A percentile compares a stretch with the other conserved stretches of the same genome.
Conservation (phyloP, 2,113 vertebrate species). For the Rhabdornis inornatus region DNA sequence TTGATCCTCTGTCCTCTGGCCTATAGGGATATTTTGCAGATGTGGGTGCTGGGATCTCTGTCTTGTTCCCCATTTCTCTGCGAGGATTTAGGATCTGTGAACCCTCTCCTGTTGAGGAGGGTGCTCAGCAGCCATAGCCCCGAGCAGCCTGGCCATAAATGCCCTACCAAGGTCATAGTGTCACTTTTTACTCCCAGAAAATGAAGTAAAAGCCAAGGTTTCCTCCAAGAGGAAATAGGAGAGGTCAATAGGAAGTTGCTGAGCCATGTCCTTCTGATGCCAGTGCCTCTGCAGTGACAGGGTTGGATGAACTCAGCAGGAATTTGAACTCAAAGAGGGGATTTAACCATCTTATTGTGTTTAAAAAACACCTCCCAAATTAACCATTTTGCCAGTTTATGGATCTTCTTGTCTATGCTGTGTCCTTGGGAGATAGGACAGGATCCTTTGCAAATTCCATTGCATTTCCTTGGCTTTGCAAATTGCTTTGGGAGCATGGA, state of each 20-base stretch:
- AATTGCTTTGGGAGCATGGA: neutral
- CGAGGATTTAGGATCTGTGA: fast-evolving
- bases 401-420: neutral
- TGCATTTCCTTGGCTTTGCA: neutral
- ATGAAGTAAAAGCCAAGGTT: neutral
- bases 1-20: neutral
- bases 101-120: neutral
- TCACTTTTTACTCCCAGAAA: neutral
- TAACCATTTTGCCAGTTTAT: neutral
- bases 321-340: neutral
- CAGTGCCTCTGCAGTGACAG: neutral
- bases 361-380: neutral
- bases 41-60: fast-evolving
- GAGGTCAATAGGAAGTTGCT: conserved; percentile 13
- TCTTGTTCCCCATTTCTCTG: neutral
- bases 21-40: neutral
- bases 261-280: neutral
- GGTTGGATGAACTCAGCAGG: neutral
- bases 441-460: neutral
- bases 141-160: neutral
- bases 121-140: neutral
- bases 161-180: neutral
- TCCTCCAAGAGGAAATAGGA: conserved; percentile 11
- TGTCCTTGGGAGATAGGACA: neutral
- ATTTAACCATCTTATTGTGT: neutral